Conservation (phyloP, 2,113 vertebrate genomes). For the Candoia aspera region DNA sequence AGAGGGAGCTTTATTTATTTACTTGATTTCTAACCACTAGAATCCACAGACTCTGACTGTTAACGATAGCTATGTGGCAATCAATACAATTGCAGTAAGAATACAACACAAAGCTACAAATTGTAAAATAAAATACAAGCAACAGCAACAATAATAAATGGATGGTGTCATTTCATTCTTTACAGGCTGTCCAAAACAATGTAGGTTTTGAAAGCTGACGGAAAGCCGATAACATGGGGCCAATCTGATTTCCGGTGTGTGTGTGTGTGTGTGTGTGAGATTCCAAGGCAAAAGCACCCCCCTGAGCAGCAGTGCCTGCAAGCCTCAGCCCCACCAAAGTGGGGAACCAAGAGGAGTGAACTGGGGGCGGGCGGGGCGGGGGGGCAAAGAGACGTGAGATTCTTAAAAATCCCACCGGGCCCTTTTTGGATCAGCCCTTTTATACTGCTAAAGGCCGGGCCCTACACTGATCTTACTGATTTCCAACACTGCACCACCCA, state of each 20-base stretch:
- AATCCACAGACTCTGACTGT: neutral
- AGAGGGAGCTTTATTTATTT: neutral
- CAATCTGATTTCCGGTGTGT: neutral
- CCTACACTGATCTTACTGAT: neutral
- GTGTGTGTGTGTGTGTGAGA: too few species aligned
- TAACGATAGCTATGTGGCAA: neutral
- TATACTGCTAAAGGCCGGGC: neutral
- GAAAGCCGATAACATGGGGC: neutral
- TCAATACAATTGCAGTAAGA: neutral
- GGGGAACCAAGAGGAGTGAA: neutral
- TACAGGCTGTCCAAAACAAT: neutral
- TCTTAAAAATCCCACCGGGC: neutral
- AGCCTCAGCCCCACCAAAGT: neutral
- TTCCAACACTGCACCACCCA: neutral
- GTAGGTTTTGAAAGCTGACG: neutral
- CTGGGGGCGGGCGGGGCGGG: neutral
- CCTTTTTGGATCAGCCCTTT: neutral
- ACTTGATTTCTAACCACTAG: neutral
- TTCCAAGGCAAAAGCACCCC: neutral
- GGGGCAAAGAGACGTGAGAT: neutral
- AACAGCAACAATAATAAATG: neutral
- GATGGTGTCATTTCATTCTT: neutral
- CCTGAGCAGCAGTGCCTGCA: neutral
- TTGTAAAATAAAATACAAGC: neutral
- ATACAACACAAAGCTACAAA: neutral